Percentiles rank a stretch among this genome's conserved stretches.
phyloP scores from a whole-genome alignment of 2,113 vertebrate genomes.

The Phalacrocorax aristotelis region DNA sequence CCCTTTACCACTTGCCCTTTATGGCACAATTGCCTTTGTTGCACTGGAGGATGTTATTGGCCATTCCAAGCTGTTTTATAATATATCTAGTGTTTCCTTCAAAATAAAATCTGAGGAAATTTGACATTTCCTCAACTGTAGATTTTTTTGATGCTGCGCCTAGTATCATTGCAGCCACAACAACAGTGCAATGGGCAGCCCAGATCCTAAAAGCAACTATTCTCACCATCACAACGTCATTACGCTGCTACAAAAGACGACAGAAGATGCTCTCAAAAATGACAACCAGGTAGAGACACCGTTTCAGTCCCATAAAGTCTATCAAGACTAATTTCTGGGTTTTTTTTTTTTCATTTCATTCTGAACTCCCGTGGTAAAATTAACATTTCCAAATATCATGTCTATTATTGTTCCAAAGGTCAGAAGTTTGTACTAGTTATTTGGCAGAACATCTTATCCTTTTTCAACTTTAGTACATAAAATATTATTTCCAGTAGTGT shows the following conservation, averaged over 20 bases:
- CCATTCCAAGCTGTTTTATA: neutral
- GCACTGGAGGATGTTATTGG: neutral
- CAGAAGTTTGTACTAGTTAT: neutral
- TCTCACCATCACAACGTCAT: neutral
- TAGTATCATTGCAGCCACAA: neutral
- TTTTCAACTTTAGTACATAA: neutral
- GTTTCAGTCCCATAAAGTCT: neutral
- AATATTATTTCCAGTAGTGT: neutral
- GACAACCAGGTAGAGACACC: neutral
- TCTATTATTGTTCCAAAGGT: neutral
- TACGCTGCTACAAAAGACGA: neutral
- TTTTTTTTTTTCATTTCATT: neutral
- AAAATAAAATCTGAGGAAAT: neutral
- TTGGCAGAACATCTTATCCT: conserved; percentile 23
- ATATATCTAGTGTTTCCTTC: neutral
- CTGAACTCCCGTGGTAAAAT: neutral
- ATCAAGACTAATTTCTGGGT: too few species aligned
- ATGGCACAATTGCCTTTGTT: neutral
- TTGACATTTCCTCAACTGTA: neutral
- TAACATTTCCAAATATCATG: neutral
- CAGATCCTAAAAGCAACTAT: neutral
- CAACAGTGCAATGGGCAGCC: neutral
- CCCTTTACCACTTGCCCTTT: neutral
- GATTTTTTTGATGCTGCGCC: neutral
- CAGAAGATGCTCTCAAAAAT: neutral